phyloP scores from a whole-genome alignment of 2,113 vertebrate species.

The Mirza zaza region DNA sequence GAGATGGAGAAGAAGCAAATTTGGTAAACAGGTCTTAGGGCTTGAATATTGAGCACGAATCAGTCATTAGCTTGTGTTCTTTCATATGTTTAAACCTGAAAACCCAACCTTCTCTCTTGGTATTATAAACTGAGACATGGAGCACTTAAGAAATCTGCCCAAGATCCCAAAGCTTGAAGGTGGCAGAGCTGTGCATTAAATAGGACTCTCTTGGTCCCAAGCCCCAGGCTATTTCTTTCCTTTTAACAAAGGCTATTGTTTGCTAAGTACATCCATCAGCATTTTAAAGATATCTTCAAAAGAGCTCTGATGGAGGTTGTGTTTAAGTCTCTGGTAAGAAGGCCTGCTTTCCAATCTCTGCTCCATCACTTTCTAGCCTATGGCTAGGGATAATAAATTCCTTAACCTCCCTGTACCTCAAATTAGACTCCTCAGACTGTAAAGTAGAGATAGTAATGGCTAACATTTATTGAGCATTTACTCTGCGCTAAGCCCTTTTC shows the following conservation, averaged over 20 bases:
- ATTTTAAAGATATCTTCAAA: neutral
- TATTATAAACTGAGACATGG: neutral
- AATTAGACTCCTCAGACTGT: neutral
- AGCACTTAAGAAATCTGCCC: neutral
- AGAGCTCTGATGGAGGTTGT: neutral
- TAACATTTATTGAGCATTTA: neutral
- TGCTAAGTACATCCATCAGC: neutral
- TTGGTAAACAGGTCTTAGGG: neutral
- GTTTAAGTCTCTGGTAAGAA: neutral
- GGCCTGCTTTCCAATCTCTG: fast-evolving
- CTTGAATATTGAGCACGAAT: neutral
- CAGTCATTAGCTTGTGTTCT: neutral
- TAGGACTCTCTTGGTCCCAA: neutral
- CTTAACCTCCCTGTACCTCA: neutral
- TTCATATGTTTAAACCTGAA: neutral
- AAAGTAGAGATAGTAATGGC: neutral
- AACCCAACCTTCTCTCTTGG: neutral
- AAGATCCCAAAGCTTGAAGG: neutral
- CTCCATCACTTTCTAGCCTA: neutral
- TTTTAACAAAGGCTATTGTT: neutral
- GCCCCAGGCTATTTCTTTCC: neutral
- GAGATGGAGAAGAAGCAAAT: neutral
- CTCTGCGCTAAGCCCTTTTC: neutral
- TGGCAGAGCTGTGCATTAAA: neutral
- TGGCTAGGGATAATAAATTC: neutral